Evolutionary conservation across 1,140 invertebrate genomes (phyloP).

Genomic region (Euschistus heros): DNA sequence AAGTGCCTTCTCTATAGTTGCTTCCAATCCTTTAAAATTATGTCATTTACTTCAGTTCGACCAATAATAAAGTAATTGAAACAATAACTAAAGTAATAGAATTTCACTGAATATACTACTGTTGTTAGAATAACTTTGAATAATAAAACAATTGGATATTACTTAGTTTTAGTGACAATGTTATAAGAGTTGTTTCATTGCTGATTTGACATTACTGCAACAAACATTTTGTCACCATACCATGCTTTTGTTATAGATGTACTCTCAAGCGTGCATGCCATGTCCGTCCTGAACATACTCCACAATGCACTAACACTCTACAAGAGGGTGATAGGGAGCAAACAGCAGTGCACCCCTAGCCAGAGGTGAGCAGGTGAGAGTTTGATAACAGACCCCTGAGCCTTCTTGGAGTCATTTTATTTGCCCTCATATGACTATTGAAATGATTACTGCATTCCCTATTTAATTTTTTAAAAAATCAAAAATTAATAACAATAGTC

Average conservation of each 20-base stretch:
- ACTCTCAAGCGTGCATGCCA: constrained; percentile 39
- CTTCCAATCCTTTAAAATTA: too few relatives aligned
- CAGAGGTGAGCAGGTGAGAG: constrained; percentile 34
- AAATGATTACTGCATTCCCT: too few relatives aligned
- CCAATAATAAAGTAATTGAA: too few relatives aligned
- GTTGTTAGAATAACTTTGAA: too few relatives aligned
- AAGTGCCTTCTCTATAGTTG: too few relatives aligned
- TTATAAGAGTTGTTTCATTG: background rate
- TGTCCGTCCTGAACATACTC: constrained; percentile 48
- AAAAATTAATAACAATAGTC: too few relatives aligned
- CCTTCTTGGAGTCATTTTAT: constrained; percentile 12
- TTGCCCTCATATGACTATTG: background rate
- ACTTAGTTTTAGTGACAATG: too few relatives aligned
- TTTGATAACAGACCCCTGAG: constrained; percentile 9
- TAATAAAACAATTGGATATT: too few relatives aligned
- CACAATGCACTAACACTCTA: constrained; percentile 60
- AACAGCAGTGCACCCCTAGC: constrained; percentile 47
- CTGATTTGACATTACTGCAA: background rate
- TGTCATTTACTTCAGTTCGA: too few relatives aligned
- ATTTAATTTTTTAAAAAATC: too few relatives aligned
- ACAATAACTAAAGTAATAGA: too few relatives aligned
- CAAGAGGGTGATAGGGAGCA: constrained; percentile 51
- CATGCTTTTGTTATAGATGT: constrained; percentile 35
- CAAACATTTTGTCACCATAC: background rate
- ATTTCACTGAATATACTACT: too few relatives aligned